Evolutionary conservation across 2,888 invertebrate species (phyloP).

Genomic region (Poecilobothrus nobilitatus): DNA sequence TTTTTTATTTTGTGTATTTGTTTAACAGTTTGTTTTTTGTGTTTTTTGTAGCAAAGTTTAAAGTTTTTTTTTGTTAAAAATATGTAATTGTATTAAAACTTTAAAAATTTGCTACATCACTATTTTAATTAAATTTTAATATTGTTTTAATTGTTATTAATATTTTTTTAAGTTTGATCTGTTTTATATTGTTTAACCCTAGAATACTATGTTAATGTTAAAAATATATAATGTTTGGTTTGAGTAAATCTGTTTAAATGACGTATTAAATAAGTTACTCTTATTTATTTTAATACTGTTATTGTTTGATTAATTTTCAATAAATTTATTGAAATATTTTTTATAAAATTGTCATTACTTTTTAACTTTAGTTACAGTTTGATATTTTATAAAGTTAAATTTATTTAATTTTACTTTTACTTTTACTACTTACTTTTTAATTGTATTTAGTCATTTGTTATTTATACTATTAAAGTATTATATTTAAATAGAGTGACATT

Average conservation of each 20-base stretch:
- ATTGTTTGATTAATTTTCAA: background rate
- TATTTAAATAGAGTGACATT: too few species aligned
- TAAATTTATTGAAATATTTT: background rate
- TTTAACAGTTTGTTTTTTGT: too few species aligned
- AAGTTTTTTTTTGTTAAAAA: background rate
- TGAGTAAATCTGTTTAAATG: background rate
- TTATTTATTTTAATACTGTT: background rate
- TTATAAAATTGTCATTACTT: background rate
- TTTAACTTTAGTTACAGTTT: background rate
- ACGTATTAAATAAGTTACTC: background rate
- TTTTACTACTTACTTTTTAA: background rate
- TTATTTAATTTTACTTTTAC: background rate
- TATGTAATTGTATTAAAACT: background rate
- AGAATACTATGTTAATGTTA: conserved; percentile 3
- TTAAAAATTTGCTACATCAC: background rate
- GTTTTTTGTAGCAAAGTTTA: background rate
- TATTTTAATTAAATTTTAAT: background rate
- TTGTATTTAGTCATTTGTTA: background rate
- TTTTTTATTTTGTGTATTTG: background rate
- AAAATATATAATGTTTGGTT: background rate
- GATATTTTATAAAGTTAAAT: background rate
- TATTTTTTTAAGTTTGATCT: background rate
- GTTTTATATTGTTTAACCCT: background rate
- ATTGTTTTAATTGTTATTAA: background rate
- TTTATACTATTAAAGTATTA: too few species aligned